Conservation (phyloP, 2,113 vertebrate species). For the Nannobrachium achirus region DNA sequence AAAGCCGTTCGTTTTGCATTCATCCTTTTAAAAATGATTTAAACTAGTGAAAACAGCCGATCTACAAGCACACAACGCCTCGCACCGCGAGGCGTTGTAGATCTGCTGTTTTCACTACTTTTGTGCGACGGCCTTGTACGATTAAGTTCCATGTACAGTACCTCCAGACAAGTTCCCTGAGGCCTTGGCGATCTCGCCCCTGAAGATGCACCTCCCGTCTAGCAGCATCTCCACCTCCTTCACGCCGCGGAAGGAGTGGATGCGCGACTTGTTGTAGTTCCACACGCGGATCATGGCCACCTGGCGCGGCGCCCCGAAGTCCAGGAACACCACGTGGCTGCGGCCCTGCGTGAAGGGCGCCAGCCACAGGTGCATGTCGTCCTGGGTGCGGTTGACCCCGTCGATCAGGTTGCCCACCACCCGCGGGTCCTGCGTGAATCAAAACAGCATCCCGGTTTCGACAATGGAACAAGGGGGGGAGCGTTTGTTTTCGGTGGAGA, state of each 20-base stretch:
- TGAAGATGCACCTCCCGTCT: conserved; percentile 88
- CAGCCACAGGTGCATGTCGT: conserved; percentile 98
- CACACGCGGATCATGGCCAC: conserved; percentile 96
- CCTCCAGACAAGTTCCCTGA: conserved; percentile 92
- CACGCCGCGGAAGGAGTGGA: conserved; percentile 93
- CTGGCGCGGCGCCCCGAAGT: conserved; percentile 84
- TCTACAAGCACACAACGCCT: no score
- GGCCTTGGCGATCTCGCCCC: conserved; percentile 97
- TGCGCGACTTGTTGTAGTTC: conserved; percentile 99
- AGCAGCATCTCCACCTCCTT: conserved; percentile 90
- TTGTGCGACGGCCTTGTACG: no score
- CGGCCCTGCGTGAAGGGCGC: conserved; percentile 90
- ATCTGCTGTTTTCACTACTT: no score
- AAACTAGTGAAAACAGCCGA: no score
- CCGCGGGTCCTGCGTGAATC: conserved; percentile 89
- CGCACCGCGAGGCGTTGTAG: no score
- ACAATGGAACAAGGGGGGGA: no score
- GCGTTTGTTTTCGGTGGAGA: no score
- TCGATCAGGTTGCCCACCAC: conserved; percentile 88
- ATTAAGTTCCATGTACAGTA: conserved; percentile 60
- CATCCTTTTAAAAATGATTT: no score
- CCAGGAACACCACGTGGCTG: conserved; percentile 83
- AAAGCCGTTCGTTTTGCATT: no score
- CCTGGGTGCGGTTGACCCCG: conserved; percentile 92
- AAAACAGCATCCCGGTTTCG: no score